Conservation (phyloP, 2,888 invertebrate genomes). For the Achlya flavicornis region DNA sequence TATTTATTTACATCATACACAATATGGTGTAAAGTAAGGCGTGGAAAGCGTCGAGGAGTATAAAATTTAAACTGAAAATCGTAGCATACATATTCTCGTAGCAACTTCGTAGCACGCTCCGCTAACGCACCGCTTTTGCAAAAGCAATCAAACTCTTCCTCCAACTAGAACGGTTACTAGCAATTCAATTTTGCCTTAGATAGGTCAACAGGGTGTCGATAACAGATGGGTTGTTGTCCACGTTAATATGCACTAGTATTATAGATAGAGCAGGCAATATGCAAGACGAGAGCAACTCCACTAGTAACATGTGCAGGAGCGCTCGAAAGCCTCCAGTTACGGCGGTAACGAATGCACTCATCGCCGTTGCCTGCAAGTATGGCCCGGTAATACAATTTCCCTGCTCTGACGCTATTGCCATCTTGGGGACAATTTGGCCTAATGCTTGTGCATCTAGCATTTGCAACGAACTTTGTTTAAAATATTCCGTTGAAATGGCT, state of each 20-base stretch:
- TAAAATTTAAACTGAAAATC: neutral
- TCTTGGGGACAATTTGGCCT: slow-evolving; percentile 78
- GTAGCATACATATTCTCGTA: neutral
- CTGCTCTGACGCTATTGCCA: slow-evolving; percentile 65
- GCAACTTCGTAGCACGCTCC: neutral
- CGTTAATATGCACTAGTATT: slow-evolving; percentile 8
- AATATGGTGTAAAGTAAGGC: neutral
- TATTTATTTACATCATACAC: too few species aligned
- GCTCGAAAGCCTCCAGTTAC: slow-evolving; percentile 60
- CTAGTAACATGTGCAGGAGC: slow-evolving; percentile 52
- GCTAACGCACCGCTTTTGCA: neutral
- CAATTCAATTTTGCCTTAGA: slow-evolving; percentile 13
- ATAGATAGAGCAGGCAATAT: slow-evolving; percentile 19
- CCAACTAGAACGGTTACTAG: slow-evolving; percentile 10
- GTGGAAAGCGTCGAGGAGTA: neutral
- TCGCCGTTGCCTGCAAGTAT: slow-evolving; percentile 59
- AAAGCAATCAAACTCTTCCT: slow-evolving; percentile 12
- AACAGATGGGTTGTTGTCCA: slow-evolving; percentile 25
- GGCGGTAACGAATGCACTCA: slow-evolving; percentile 75
- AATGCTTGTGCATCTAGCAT: slow-evolving; percentile 63
- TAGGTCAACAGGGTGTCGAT: slow-evolving; percentile 34
- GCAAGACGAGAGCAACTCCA: slow-evolving; percentile 27
- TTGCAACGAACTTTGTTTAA: slow-evolving; percentile 60
- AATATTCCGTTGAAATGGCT: slow-evolving; percentile 49
- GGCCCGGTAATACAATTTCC: slow-evolving; percentile 77